Conservation (phyloP, 1,140 invertebrate genomes). For the Hydropsyche tenuis region DNA sequence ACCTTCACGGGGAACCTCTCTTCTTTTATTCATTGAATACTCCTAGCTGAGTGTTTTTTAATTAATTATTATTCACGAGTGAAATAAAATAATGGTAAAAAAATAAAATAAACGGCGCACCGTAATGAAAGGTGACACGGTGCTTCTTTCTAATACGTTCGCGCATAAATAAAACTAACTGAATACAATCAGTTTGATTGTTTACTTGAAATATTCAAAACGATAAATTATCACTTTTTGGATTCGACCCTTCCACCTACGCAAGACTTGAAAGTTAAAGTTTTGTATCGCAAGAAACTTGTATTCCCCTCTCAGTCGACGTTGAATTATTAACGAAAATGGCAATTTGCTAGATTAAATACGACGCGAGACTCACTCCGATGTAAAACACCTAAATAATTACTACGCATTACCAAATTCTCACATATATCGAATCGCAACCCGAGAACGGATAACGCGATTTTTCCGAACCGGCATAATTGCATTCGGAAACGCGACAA, state of each 20-base stretch:
- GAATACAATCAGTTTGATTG: neutral
- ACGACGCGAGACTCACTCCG: neutral
- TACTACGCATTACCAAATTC: no score
- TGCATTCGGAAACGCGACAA: no score
- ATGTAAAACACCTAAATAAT: no score
- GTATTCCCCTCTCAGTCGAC: neutral
- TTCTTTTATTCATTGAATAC: conserved; percentile 48
- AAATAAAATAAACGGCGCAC: neutral
- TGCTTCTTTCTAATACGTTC: neutral
- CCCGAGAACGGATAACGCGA: no score
- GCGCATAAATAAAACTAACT: no score
- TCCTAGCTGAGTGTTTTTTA: conserved; percentile 42
- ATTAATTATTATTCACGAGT: conserved; percentile 46
- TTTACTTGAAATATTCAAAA: no score
- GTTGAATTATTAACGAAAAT: conserved; percentile 23
- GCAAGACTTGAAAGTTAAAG: conserved; percentile 1
- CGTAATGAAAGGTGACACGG: conserved; percentile 30
- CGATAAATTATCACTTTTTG: no score
- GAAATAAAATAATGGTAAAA: conserved; percentile 30
- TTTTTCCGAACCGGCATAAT: no score
- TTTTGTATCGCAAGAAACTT: conserved; percentile 22
- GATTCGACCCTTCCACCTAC: no score
- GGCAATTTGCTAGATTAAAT: conserved; percentile 22
- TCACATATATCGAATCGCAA: no score
- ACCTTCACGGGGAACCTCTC: conserved; percentile 36